A percentile compares a stretch with the other conserved stretches of the same genome.
Conservation (phyloP, 2,113 vertebrate genomes). For the Odontophorus gujanensis region DNA sequence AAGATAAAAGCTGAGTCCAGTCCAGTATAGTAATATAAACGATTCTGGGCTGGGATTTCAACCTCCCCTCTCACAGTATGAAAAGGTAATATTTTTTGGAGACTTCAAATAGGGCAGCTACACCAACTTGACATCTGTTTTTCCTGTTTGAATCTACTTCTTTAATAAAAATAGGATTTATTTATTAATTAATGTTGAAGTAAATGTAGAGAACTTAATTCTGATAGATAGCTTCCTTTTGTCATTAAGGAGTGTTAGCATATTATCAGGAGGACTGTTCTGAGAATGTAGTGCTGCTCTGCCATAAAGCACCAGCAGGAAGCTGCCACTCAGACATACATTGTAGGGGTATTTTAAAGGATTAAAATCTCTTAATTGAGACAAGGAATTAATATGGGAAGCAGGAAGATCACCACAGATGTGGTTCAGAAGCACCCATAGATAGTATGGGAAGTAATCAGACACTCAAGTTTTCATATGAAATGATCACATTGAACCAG, state of each 20-base stretch:
- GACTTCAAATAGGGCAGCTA: neutral
- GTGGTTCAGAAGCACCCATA: neutral
- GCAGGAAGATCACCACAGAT: constrained; percentile 1
- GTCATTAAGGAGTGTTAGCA: constrained; percentile 34
- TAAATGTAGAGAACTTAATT: constrained; percentile 43
- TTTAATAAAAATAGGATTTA: constrained; percentile 58
- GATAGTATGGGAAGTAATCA: neutral
- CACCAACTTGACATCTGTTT: constrained; percentile 39
- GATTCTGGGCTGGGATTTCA: neutral
- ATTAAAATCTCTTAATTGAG: constrained; percentile 56
- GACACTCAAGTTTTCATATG: neutral
- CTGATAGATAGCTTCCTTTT: constrained; percentile 73
- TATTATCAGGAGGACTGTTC: constrained; percentile 44
- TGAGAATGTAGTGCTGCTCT: constrained; percentile 27
- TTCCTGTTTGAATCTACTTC: neutral
- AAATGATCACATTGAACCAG: neutral
- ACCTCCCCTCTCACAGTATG: neutral
- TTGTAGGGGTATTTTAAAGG: constrained; percentile 24
- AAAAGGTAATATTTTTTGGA: constrained; percentile 59
- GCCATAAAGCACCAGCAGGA: constrained; percentile 49
- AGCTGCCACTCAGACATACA: constrained; percentile 31
- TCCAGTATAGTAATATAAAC: neutral
- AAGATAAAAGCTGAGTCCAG: neutral
- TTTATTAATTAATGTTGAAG: constrained; percentile 38
- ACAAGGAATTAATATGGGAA: constrained; percentile 38